Percentiles rank a stretch among this genome's conserved stretches.
Conservation (phyloP, 2,888 invertebrate species). For the Tetragnatha montana region DNA sequence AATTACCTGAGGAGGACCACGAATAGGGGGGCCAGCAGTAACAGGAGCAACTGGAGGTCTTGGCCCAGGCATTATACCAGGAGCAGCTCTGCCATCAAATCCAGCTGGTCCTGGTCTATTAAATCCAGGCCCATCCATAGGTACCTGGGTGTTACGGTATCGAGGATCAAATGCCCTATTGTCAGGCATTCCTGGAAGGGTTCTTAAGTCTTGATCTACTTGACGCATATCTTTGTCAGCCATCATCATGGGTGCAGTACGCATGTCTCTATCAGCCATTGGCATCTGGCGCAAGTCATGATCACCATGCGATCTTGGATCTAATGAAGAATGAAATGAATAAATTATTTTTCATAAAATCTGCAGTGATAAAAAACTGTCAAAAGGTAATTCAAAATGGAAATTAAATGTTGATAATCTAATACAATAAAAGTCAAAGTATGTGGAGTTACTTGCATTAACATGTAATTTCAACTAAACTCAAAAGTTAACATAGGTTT, state of each 20-base stretch:
- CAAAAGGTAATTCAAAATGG: no score
- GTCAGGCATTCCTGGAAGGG: conserved; percentile 78
- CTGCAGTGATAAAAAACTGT: no score
- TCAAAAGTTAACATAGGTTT: no score
- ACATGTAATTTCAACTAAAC: no score
- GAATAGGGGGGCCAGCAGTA: background rate
- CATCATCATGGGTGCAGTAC: conserved; percentile 75
- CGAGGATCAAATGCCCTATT: conserved; percentile 63
- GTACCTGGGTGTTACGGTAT: conserved; percentile 23
- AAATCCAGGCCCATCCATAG: background rate
- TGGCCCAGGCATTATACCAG: background rate
- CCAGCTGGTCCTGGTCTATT: conserved; percentile 20
- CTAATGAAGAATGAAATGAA: conserved; percentile 1
- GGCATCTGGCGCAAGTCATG: conserved; percentile 67
- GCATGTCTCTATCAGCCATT: conserved; percentile 68
- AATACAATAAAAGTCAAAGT: no score
- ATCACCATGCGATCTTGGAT: conserved; percentile 55
- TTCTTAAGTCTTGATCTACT: conserved; percentile 70
- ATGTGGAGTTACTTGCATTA: no score
- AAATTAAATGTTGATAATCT: no score
- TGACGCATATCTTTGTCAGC: conserved; percentile 73
- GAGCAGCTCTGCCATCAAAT: background rate
- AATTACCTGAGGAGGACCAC: conserved; percentile 9
- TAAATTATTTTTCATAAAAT: no score
- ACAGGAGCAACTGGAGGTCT: background rate